phyloP scores from a whole-genome alignment of 1,140 invertebrate species.

The Meloidogyne hapla region DNA sequence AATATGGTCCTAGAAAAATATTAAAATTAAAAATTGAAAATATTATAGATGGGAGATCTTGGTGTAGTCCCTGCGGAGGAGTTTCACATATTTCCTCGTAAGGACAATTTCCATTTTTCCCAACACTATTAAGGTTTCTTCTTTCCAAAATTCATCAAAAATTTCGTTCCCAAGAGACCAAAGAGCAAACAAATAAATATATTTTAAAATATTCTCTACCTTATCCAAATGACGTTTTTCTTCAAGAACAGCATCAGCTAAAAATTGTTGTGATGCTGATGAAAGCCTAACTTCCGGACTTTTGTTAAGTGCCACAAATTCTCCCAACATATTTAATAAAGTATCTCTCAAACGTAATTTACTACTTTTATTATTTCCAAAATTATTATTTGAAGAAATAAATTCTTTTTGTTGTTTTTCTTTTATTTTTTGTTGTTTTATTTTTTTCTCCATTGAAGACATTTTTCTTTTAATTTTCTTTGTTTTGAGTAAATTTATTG shows the following conservation, averaged over 20 bases:
- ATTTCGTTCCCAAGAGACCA: too few species aligned
- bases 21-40: too few species aligned
- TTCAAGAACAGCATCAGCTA: conserved; percentile 38
- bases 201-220: not conserved
- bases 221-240: conserved; percentile 23
- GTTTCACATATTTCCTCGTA: too few species aligned
- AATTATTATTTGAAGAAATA: too few species aligned
- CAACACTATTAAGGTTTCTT: too few species aligned
- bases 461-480: not conserved
- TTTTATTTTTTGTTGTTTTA: conserved; percentile 6
- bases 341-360: conserved; percentile 36
- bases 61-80: too few species aligned
- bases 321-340: conserved; percentile 42
- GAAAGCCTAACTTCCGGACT: conserved; percentile 43
- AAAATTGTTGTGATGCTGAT: conserved; percentile 33
- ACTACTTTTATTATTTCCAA: not conserved
- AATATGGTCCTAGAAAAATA: not conserved
- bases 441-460: conserved; percentile 1
- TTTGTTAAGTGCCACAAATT: conserved; percentile 49
- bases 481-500: not conserved
- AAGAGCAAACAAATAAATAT: too few species aligned
- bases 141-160: too few species aligned
- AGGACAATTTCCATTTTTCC: too few species aligned
- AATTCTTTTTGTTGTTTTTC: not conserved
- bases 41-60: too few species aligned